Evolutionary conservation across 2,888 invertebrate species (phyloP).

Genomic region (Eucriotettix oculatus): DNA sequence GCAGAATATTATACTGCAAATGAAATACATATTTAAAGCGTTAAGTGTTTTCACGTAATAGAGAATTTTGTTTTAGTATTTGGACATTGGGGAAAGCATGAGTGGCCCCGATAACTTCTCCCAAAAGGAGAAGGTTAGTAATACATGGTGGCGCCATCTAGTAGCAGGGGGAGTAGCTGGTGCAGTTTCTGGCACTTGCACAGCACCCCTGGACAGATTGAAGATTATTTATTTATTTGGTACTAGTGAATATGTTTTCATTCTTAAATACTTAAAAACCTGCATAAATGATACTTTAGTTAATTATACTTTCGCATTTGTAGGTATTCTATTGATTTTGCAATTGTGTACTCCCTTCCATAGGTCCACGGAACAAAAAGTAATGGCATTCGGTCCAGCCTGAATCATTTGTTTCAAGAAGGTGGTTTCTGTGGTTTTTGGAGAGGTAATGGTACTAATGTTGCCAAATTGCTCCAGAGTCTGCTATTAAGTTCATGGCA

Average conservation of each 20-base stretch:
- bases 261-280: too few relatives aligned
- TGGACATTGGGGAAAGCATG: slow-evolving; percentile 94
- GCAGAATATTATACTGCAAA: too few relatives aligned
- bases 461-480: slow-evolving; percentile 98
- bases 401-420: slow-evolving; percentile 76
- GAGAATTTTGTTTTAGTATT: slow-evolving; percentile 45
- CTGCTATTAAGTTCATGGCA: slow-evolving; percentile 95
- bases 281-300: too few relatives aligned
- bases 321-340: background rate
- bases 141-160: slow-evolving; percentile 98
- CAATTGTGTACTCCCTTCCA: slow-evolving; percentile 1
- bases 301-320: too few relatives aligned
- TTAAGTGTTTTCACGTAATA: too few relatives aligned
- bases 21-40: too few relatives aligned
- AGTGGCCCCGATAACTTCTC: slow-evolving; percentile 98
- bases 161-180: slow-evolving; percentile 95
- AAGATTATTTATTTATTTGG: slow-evolving; percentile 44
- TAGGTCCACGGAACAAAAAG: slow-evolving; percentile 81
- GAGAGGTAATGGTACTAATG: slow-evolving; percentile 97
- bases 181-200: slow-evolving; percentile 87
- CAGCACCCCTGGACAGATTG: slow-evolving; percentile 90
- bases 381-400: slow-evolving; percentile 37
- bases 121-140: slow-evolving; percentile 84
- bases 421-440: slow-evolving; percentile 84
- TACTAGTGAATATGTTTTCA: too few relatives aligned